phyloP scores from a whole-genome alignment of 2,797 vertebrate genomes.

The Leptoclinus maculatus region DNA sequence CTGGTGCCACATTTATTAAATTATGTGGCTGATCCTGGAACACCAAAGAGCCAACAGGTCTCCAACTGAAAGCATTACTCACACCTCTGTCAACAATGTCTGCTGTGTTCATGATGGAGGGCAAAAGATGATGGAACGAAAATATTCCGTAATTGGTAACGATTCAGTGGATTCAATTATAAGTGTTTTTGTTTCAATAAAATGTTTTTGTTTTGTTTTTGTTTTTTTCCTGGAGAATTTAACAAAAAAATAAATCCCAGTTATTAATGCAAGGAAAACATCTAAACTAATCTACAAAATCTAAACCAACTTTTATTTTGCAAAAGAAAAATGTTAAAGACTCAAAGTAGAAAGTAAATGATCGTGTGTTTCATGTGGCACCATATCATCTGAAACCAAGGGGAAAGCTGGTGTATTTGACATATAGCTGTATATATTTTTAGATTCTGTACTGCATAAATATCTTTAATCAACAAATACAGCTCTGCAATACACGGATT shows the following conservation, averaged over 20 bases:
- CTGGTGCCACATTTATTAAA: slow-evolving; percentile 66
- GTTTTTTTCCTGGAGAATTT: background rate
- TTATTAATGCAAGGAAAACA: background rate
- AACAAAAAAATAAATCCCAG: background rate
- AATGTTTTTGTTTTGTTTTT: background rate
- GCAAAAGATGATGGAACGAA: slow-evolving; percentile 16
- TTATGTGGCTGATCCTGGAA: slow-evolving; percentile 56
- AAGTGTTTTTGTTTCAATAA: slow-evolving; percentile 1
- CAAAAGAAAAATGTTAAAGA: background rate
- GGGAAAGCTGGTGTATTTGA: background rate
- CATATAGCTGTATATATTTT: background rate
- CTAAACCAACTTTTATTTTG: background rate
- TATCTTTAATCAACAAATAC: background rate
- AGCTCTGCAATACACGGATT: background rate
- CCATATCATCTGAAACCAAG: background rate
- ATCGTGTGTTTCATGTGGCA: background rate
- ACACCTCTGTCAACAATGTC: slow-evolving; percentile 44
- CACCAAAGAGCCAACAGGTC: slow-evolving; percentile 40
- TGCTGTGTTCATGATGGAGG: slow-evolving; percentile 13
- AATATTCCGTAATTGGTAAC: slow-evolving; percentile 31
- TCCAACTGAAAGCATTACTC: slow-evolving; percentile 46
- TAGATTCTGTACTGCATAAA: background rate
- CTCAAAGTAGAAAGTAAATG: background rate
- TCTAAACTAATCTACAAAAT: background rate
- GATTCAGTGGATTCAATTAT: slow-evolving; percentile 34